Conservation (phyloP, 2,113 vertebrate genomes). For the Clarias magur region DNA sequence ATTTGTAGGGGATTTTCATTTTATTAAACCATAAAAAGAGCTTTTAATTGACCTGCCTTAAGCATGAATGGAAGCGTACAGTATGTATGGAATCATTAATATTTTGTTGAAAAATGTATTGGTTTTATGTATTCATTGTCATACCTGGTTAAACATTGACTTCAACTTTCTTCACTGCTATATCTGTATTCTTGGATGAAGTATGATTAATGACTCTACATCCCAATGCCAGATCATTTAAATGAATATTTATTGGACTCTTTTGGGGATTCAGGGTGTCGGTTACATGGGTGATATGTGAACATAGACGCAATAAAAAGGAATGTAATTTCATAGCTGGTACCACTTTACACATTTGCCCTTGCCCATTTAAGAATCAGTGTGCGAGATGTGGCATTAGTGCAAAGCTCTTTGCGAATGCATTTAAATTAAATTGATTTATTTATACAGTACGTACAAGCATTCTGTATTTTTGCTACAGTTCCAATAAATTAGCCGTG, state of each 20-base stretch:
- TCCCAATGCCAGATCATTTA: not conserved
- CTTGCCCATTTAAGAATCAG: slow-evolving; percentile 10
- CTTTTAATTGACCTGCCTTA: not conserved
- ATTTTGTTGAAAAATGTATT: not conserved
- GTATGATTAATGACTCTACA: not conserved
- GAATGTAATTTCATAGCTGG: slow-evolving; percentile 14
- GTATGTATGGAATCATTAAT: not conserved
- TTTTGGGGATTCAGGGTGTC: slow-evolving; percentile 1
- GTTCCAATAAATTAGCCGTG: not conserved
- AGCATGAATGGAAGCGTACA: not conserved
- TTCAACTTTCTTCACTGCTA: not conserved
- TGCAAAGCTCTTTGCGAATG: not conserved
- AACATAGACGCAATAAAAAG: not conserved
- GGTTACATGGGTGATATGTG: not conserved
- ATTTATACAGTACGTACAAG: not conserved
- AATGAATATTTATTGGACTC: not conserved
- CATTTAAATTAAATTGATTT: not conserved
- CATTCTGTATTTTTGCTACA: not conserved
- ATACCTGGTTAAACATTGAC: not conserved
- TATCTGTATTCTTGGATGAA: not conserved
- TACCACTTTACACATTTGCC: slow-evolving; percentile 20
- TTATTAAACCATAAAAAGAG: not conserved
- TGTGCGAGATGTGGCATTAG: slow-evolving; percentile 4
- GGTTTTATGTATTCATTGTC: not conserved
- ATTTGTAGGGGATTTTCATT: not conserved